Evolutionary conservation across 2,888 invertebrate genomes (phyloP).

Genomic region (Amphipoea oculea): DNA sequence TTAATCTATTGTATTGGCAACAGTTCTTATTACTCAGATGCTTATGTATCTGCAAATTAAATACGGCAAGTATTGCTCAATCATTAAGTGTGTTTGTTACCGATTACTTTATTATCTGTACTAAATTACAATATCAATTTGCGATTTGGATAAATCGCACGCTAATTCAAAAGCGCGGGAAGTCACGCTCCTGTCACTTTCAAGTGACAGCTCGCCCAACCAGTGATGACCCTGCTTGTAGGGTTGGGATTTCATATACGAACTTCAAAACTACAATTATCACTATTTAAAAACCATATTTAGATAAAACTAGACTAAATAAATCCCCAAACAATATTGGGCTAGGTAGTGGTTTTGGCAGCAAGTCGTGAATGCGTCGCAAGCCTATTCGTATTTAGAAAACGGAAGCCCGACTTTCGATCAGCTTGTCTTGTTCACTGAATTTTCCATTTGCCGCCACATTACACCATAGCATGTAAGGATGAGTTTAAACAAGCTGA

Average conservation of each 20-base stretch:
- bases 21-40: background rate
- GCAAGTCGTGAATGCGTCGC: background rate
- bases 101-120: background rate
- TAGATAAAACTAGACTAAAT: background rate
- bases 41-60: background rate
- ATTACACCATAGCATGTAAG: constrained; percentile 62
- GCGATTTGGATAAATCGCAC: background rate
- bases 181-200: background rate
- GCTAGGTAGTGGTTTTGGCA: constrained; percentile 29
- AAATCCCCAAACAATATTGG: background rate
- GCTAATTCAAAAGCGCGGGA: background rate
- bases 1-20: background rate
- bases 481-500: constrained; percentile 18
- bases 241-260: too few relatives aligned
- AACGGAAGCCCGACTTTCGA: constrained; percentile 23
- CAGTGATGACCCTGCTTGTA: background rate
- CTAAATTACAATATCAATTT: background rate
- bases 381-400: constrained; percentile 18
- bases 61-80: background rate
- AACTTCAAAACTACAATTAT: background rate
- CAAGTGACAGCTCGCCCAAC: background rate
- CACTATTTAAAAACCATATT: background rate
- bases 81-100: background rate
- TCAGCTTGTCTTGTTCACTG: constrained; percentile 64
- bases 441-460: constrained; percentile 76